phyloP scores from a whole-genome alignment of 2,797 vertebrate genomes.

The Vipera ursinii region DNA sequence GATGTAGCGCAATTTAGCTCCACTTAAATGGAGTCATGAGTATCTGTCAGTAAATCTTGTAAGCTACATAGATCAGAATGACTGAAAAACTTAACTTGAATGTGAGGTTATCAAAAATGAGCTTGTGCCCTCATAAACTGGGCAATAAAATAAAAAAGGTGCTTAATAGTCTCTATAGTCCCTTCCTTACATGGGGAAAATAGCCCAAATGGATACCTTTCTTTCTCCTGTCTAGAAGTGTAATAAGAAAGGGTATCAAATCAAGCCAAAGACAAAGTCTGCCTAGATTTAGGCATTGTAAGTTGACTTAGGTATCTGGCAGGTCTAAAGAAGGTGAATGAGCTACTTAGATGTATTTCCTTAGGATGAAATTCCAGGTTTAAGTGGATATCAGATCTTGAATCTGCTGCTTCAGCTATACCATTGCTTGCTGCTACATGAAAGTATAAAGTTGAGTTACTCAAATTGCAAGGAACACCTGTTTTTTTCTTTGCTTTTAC shows the following conservation, averaged over 20 bases:
- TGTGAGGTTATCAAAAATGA: neutral
- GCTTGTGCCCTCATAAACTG: neutral
- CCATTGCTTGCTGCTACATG: neutral
- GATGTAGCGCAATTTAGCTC: neutral
- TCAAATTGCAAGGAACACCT: neutral
- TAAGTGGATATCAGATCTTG: neutral
- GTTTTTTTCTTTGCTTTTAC: neutral
- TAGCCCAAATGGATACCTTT: neutral
- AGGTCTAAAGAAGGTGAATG: neutral
- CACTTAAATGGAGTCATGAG: neutral
- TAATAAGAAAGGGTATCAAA: neutral
- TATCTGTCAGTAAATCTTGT: neutral
- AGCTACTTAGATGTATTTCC: neutral
- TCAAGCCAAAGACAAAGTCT: neutral
- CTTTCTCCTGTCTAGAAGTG: neutral
- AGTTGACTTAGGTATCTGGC: neutral
- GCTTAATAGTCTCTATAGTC: neutral
- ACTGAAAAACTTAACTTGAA: neutral
- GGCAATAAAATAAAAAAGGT: neutral
- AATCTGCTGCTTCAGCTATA: neutral
- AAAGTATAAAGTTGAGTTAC: neutral
- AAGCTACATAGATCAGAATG: neutral
- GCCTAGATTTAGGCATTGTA: neutral
- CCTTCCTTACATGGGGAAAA: neutral
- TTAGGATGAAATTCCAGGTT: neutral